Percentiles rank a stretch among this genome's conserved stretches.
These are phyloP conservation scores for Diaphora mendica DNA, from an alignment of 2,888 invertebrate genomes.

Conservation along the genomic window DNA sequence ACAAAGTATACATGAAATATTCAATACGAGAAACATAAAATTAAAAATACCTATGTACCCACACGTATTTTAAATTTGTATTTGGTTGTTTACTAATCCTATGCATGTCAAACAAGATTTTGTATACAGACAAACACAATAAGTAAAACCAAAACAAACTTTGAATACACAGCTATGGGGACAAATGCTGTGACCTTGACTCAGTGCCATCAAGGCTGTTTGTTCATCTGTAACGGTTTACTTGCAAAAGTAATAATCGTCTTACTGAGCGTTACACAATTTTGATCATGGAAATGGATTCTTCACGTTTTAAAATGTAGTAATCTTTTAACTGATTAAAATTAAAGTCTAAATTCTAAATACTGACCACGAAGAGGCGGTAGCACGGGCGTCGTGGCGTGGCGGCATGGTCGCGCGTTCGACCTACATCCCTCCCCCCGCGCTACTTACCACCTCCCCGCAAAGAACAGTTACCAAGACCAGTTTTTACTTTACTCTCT, in stretches of 20 bases:
- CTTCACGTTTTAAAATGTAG: not conserved
- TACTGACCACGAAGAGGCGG: slow-evolving; percentile 18
- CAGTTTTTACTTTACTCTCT: slow-evolving; percentile 76
- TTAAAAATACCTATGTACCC: not conserved
- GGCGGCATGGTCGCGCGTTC: slow-evolving; percentile 58
- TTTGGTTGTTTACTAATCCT: slow-evolving; percentile 16
- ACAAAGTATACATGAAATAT: not conserved
- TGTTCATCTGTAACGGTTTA: slow-evolving; percentile 39
- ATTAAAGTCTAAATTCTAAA: slow-evolving; percentile 42
- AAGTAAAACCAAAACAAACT: slow-evolving; percentile 43
- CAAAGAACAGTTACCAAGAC: slow-evolving; percentile 79
- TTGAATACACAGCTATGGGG: slow-evolving; percentile 29
- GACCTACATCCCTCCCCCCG: slow-evolving; percentile 73
- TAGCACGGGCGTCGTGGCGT: slow-evolving; percentile 31
- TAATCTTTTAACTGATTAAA: not conserved
- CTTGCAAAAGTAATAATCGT: slow-evolving; percentile 51
- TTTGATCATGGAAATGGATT: slow-evolving; percentile 9
- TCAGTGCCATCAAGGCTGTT: slow-evolving; percentile 63
- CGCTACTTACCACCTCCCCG: slow-evolving; percentile 48
- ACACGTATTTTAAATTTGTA: not conserved
- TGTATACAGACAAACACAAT: slow-evolving; percentile 35
- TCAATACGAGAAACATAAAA: not conserved
- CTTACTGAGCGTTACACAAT: slow-evolving; percentile 49
- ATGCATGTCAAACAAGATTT: slow-evolving; percentile 18
- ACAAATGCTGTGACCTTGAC: slow-evolving; percentile 69